These are phyloP conservation scores for Misgurnus anguillicaudatus DNA, from an alignment of 2,113 vertebrate genomes.

Conservation along the genomic window DNA sequence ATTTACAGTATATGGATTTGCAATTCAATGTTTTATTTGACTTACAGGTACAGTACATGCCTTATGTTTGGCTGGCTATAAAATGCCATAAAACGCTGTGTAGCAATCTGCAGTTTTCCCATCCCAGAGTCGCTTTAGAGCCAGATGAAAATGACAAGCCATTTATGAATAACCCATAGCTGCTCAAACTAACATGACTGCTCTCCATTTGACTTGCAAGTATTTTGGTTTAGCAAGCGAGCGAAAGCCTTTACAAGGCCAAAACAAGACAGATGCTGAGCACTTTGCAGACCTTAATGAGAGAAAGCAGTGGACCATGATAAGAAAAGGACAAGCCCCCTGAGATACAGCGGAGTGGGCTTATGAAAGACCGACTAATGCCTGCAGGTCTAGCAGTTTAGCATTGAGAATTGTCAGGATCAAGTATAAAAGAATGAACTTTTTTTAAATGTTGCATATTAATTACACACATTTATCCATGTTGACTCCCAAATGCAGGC, in stretches of 20 bases:
- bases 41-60: background rate
- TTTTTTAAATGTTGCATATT: no score
- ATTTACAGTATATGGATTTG: background rate
- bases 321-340: constrained; percentile 34
- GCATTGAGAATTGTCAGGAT: constrained; percentile 16
- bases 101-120: background rate
- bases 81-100: background rate
- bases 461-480: no score
- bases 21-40: constrained; percentile 5
- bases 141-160: constrained; percentile 24
- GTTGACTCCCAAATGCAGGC: no score
- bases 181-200: constrained; percentile 20
- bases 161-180: constrained; percentile 42
- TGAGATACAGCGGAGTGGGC: constrained; percentile 30
- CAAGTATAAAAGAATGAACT: constrained; percentile 35
- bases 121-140: background rate
- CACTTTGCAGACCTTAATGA: constrained; percentile 41
- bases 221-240: constrained; percentile 19
- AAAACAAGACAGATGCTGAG: constrained; percentile 43
- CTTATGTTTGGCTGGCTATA: background rate
- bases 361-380: constrained; percentile 38
- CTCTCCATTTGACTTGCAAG: constrained; percentile 25
- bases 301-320: constrained; percentile 38
- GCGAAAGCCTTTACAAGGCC: constrained; percentile 21
- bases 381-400: constrained; percentile 30